Evolutionary conservation across 2,113 vertebrate genomes (phyloP), one percentile per base, ranked within the genome.

Genomic region (Cavia porcellus): DNA sequence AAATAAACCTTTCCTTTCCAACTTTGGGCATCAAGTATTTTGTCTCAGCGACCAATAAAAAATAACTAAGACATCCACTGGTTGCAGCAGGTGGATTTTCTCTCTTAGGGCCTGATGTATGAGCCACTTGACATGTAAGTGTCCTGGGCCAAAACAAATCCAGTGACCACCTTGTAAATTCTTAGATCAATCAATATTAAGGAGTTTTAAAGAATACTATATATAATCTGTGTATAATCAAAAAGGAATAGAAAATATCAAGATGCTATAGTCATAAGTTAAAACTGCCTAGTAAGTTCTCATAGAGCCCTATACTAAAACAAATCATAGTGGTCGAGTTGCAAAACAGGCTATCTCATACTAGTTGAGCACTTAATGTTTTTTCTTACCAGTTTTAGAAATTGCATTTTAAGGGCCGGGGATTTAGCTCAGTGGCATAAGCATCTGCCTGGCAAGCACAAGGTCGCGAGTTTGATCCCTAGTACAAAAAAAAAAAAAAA

Each of bases 241-340:
- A 55, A 80, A 32, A 66, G 8, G 13, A 91, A 72, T 30, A 79
- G 74, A 90, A 79, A 24, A 30, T 47, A 72, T 8, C n/a, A 87
- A 62, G 24, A 57, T 61, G 42, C 52, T 19, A 35, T 90, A 61
- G 57, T 52, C 62, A 30, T 89, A 17, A 47, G 45, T 86, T 50
- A 55, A 96, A 96, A 91, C 32, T 61, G 38, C 68, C 88, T 77
- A 94, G 42, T 80, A 72, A 80, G 8, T 75, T 92, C 55, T 95
- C 74, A 70, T 74, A 52, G 55, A 94, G 22, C 66, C 52, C 38
- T 79, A 0, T 52, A n/a, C 64, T 77, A 92, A 94, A 89, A 50
- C 74, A 79, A 91, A 57, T 80, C 35, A 28, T 94, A 57, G 82
- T 42, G 42, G 68, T 84, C 7, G 3, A 90, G 10, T 85, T 1